A percentile compares a stretch with the other conserved stretches of the same genome.
Conservation (phyloP, 2,888 invertebrate genomes). For the Nymphalis urticae region DNA sequence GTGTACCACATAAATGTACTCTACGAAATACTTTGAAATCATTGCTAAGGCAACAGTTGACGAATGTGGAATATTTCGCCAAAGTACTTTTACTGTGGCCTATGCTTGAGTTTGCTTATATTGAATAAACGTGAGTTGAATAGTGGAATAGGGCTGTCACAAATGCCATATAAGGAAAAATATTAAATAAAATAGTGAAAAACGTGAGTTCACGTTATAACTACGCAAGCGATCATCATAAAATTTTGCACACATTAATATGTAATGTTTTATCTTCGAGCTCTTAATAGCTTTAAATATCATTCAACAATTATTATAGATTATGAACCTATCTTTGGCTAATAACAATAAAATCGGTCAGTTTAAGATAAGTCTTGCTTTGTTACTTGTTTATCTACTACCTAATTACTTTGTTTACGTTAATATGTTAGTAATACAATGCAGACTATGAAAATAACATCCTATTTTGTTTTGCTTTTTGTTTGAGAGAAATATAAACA, state of each 20-base stretch:
- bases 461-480: neutral
- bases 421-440: slow-evolving; percentile 6
- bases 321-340: no score
- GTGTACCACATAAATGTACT: slow-evolving; percentile 33
- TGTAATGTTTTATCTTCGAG: no score
- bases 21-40: slow-evolving; percentile 52
- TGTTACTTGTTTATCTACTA: slow-evolving; percentile 21
- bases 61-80: slow-evolving; percentile 77
- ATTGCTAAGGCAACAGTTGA: slow-evolving; percentile 58
- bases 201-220: neutral
- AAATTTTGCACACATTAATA: no score
- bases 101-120: slow-evolving; percentile 80
- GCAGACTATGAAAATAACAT: neutral
- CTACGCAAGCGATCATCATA: no score
- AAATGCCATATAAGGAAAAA: no score
- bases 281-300: no score
- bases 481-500: slow-evolving; percentile 8
- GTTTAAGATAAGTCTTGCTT: neutral
- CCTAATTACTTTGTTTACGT: slow-evolving; percentile 59
- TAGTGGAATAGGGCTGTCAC: slow-evolving; percentile 70
- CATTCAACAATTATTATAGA: no score
- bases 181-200: neutral
- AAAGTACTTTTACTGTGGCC: slow-evolving; percentile 75
- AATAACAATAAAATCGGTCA: no score
- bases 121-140: slow-evolving; percentile 82